Base-by-base conservation (phyloP, 2,888 invertebrate species). In the Malacosoma neustria region DNA sequence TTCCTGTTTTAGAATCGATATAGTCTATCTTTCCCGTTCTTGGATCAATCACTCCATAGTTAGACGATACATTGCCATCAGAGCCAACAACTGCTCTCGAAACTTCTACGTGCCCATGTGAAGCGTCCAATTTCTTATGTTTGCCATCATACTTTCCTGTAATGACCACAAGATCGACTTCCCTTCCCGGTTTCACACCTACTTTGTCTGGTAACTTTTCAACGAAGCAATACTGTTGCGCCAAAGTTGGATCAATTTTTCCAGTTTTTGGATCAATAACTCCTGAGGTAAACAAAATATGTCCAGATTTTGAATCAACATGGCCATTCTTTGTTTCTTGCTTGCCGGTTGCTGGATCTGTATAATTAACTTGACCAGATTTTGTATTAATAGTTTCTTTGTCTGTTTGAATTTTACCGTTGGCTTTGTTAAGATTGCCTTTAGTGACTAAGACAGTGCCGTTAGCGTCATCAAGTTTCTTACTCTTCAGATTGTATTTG, bases 301-400 rank as follows among this genome's bases (percentile, higher is more conserved):
- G 90, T 13, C 91, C 91, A 0, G 91, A 88, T 52, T 89, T 87
- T 0, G 88, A 84, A 59, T 92, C 92, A 1, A 92, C 80, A 51
- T 90, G 89, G 9, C 92, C 92, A 51, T 89, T 88, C 50, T 88
- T 87, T 3, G 87, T 69, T 49, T 91, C 90, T 47, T 87, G 88
- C 57, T 91, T 89, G 14, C 91, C 91, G 0, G 90, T 88, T 7
- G 84, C 79, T 5, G 89, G 87, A 45, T 92, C 89, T 6, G 88
- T 80, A 13, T 87, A 87, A 37, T 87, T 87, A 29, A 92, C 63
- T 43, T 89, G 89, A 15, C 90, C 92, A 4, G 88, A 88, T 55
- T 89, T 90, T 0, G 90, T 90, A 67, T 92, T 91, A 36, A 92
- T 91, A 14, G 87, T 67, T 51, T 91, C 92, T 29, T 88, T 91